These are phyloP conservation scores for Porites lutea DNA, from an alignment of 64 coral and sea anemone genomes.

Conservation along the genomic window DNA sequence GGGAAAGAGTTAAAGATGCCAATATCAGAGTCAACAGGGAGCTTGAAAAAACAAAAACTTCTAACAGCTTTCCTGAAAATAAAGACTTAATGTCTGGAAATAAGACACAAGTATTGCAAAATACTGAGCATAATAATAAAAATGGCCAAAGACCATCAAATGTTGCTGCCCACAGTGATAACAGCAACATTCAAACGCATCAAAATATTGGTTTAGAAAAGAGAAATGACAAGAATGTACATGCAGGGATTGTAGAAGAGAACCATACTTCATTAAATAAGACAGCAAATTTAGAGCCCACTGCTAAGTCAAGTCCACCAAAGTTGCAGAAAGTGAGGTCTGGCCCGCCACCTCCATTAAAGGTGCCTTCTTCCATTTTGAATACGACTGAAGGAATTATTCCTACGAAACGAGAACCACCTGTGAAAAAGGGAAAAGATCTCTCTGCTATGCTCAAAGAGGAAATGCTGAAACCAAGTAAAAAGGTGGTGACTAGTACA, in stretches of 20 bases:
- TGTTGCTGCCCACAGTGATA: neutral
- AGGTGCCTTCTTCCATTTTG: conserved; percentile 89
- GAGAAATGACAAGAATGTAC: conserved; percentile 40
- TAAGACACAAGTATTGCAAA: conserved; percentile 36
- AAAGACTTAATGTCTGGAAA: conserved; percentile 15
- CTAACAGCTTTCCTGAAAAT: conserved; percentile 39
- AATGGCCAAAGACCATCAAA: conserved; percentile 31
- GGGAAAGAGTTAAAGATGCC: conserved; percentile 57
- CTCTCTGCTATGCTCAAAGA: conserved; percentile 57
- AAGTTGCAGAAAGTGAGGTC: conserved; percentile 86
- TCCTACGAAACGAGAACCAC: conserved; percentile 74
- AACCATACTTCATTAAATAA: neutral
- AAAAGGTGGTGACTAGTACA: conserved; percentile 16
- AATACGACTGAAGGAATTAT: conserved; percentile 91
- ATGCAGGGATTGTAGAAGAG: neutral
- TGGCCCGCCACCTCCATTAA: conserved; percentile 79
- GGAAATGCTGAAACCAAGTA: conserved; percentile 60
- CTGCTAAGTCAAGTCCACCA: conserved; percentile 67
- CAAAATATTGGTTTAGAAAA: conserved; percentile 46
- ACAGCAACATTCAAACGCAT: conserved; percentile 27
- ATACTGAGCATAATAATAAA: conserved; percentile 15
- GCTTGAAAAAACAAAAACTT: conserved; percentile 17
- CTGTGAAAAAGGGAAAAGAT: conserved; percentile 55
- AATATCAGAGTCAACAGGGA: conserved; percentile 6
- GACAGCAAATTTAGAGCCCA: neutral